Base-by-base conservation (phyloP, 1,140 invertebrate species). In the Globodera rostochiensis region DNA sequence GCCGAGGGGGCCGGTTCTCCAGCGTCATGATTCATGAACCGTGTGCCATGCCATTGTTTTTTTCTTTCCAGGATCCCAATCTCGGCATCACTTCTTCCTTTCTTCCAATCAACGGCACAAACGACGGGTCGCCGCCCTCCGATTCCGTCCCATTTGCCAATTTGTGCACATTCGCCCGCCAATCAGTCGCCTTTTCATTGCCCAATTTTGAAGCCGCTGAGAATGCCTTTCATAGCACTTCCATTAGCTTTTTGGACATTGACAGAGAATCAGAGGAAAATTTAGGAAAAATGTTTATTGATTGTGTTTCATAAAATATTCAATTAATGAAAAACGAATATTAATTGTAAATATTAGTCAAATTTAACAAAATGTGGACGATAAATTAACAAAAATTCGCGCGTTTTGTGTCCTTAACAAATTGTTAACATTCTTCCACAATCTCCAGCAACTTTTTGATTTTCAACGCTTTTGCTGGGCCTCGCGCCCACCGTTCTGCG, bases 181-280 rank as follows among this genome's bases (percentile, higher is more conserved):
- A 64, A 21, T 57, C 74, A 45, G 19, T 46, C 19, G 47, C 46
- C n/a, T 45, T 76, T 76, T 3, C 50, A 19, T 57, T 76, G n/a
- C 74, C 74, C 66, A 19, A 57, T 57, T 76, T 76, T 60, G 50
- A 57, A 8, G 47, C 74, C 4, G 45, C 15, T 3, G 50, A 76
- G 19, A n/a, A 8, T 76, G 49, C 74, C 46, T 76, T 76, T 8
- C 3, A 57, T 9, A 15, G 15, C 45, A 76, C 74, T 46, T 36
- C 7, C 19, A 76, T 76, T 45, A 64, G 15, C 45, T 75, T 53
- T 76, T 64, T 76, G 25, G 36, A 49, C 9, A n/a, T 47, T 64
- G 66, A 36, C 36, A 36, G 36, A 36, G 36, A 36, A 36, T 0
- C 36, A 36, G 36, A 36, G 36, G 36, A 36, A 36, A 3, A 36